Conservation (phyloP, 2,888 invertebrate species). For the Elegia similella region DNA sequence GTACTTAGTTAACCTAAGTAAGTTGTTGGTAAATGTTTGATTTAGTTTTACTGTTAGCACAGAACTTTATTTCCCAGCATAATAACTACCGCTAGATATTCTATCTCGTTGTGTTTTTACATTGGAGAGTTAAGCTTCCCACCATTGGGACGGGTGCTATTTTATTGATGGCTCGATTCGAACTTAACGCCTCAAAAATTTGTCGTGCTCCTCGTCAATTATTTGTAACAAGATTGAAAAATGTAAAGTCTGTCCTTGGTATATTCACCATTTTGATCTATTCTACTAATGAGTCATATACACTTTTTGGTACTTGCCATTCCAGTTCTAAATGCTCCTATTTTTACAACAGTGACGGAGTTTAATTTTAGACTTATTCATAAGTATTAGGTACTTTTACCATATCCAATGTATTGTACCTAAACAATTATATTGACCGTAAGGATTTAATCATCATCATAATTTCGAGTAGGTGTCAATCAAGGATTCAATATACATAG, state of each 20-base stretch:
- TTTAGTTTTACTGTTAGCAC: conserved; percentile 39
- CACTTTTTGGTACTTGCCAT: background rate
- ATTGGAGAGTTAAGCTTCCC: background rate
- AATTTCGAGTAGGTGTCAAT: no score
- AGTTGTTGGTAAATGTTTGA: conserved; percentile 53
- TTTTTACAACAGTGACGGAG: background rate
- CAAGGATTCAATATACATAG: no score
- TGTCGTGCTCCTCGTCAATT: conserved; percentile 12
- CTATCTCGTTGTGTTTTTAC: conserved; percentile 20
- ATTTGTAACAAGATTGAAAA: background rate
- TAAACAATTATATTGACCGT: no score
- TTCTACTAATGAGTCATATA: conserved; percentile 11
- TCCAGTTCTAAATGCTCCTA: background rate
- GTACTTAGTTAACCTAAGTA: conserved; percentile 62
- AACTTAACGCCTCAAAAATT: background rate
- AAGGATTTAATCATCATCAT: no score
- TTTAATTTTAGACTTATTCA: background rate
- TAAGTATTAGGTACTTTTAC: background rate
- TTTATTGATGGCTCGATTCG: conserved; percentile 6
- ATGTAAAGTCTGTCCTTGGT: background rate
- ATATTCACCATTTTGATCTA: background rate
- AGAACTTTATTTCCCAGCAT: conserved; percentile 17
- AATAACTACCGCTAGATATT: conserved; percentile 5
- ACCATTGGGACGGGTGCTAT: background rate
- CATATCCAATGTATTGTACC: background rate